Evolutionary conservation across 2,888 invertebrate genomes (phyloP).

Genomic region (Sminthurides aquaticus): DNA sequence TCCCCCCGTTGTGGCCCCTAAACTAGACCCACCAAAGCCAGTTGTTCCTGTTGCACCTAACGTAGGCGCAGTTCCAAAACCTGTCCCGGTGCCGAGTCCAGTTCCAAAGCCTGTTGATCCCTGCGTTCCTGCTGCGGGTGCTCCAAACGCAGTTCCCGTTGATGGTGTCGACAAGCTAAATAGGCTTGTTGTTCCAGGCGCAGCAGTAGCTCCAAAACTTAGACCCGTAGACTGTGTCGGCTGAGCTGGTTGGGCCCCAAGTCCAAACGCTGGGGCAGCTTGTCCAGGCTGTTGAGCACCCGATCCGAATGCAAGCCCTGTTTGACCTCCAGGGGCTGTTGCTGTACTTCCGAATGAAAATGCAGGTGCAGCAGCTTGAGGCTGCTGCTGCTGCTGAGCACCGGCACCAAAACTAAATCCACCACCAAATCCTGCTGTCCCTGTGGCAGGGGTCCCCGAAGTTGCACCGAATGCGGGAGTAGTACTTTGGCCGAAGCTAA

Average conservation of each 20-base stretch:
- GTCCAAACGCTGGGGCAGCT: background rate
- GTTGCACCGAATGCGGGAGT: conserved; percentile 4
- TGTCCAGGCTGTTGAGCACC: background rate
- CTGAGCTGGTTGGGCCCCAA: background rate
- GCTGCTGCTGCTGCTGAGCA: conserved; percentile 4
- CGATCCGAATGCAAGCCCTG: background rate
- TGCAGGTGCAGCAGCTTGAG: background rate
- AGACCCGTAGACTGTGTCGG: background rate
- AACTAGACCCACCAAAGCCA: background rate
- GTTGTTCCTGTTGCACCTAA: conserved; percentile 1
- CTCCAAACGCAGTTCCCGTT: too few species aligned
- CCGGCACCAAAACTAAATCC: conserved; percentile 5
- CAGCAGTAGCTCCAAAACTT: conserved; percentile 7
- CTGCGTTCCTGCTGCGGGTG: background rate
- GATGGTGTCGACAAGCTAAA: background rate
- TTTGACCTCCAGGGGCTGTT: background rate
- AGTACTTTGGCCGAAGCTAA: conserved; percentile 2
- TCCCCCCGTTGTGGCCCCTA: background rate
- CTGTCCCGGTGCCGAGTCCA: background rate
- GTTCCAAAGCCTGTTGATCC: background rate
- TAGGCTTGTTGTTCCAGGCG: background rate
- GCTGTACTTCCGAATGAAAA: conserved; percentile 8
- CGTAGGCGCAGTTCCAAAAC: background rate
- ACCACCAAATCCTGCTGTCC: background rate
- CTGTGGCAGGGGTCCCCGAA: background rate